Evolutionary conservation across 2,797 vertebrate genomes (phyloP), one percentile per base, ranked within the genome.

Genomic region (Melanotaenia parkinsoni): DNA sequence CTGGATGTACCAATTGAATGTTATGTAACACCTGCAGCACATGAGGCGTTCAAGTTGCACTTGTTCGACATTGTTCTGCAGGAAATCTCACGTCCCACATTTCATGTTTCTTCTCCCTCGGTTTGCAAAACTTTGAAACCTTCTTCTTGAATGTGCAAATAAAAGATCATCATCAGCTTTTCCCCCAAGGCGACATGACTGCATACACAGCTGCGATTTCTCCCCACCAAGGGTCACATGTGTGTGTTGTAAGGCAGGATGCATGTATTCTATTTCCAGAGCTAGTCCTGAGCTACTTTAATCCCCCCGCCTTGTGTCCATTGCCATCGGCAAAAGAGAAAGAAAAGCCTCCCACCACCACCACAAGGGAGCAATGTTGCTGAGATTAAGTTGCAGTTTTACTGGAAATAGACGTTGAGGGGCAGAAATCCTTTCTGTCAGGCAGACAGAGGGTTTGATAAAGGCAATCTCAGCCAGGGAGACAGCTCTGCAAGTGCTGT

Each of bases 191-290:
- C 24, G 30, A 66, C 62, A 18, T 1, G 51, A 60, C 70, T 61
- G 33, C 37, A 74, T 77, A 76, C 85, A 80, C 87, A 89, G 87
- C 88, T 88, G 85, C 70, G 79, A 80, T 87, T 72, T 57, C 83
- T 79, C 63, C 63, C 54, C 57, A 47, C 58, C 37, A 73, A 58
- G 70, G 76, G 76, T 88, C 80, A 81, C 74, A 67, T 91, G 73
- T 81, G 72, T 81, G 79, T 80, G 79, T 80, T 85, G 72, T 69
- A 61, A 72, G 60, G 77, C 84, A 67, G 87, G 71, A 77, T 18
- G 45, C 82, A 80, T 76, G 81, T 87, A 81, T 92, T 93, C 93
- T 94, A 94, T 94, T 94, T 94, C 86, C 89, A 91, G 92, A 83
- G 76, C 65, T 76, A 74, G 85, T 85, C 81, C 79, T 88, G 86